A percentile compares a stretch with the other conserved stretches of the same genome.
These are phyloP conservation scores for Cryptocheilus praepositus DNA, from an alignment of 2,888 invertebrate genomes.

Conservation along the genomic window DNA sequence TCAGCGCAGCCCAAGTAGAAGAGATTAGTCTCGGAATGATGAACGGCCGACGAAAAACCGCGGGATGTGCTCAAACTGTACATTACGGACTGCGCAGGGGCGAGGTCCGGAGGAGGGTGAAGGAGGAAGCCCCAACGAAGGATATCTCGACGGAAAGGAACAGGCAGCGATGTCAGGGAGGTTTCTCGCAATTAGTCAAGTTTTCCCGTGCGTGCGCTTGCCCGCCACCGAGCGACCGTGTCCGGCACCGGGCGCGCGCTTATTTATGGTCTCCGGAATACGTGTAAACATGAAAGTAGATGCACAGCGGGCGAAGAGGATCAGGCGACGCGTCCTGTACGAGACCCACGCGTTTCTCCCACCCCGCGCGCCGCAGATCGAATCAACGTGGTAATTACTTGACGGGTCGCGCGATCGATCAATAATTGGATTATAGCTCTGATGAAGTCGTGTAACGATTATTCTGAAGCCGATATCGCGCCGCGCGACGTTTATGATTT, in stretches of 20 bases:
- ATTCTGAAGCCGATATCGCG: no score
- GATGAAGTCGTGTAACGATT: no score
- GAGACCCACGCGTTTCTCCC: no score
- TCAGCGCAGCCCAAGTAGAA: constrained; percentile 57
- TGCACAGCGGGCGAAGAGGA: constrained; percentile 23
- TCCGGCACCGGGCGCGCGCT: constrained; percentile 41
- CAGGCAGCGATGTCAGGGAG: constrained; percentile 49
- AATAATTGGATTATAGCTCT: no score
- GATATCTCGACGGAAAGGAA: constrained; percentile 53
- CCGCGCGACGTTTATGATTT: no score
- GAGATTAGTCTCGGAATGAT: constrained; percentile 62
- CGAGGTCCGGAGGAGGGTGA: constrained; percentile 1
- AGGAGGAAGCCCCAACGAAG: constrained; percentile 30
- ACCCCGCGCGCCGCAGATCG: no score
- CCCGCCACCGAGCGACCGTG: constrained; percentile 22
- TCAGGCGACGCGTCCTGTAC: no score
- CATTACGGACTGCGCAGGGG: constrained; percentile 30
- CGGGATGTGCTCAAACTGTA: constrained; percentile 52
- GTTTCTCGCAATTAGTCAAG: constrained; percentile 59
- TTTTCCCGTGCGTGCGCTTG: constrained; percentile 44
- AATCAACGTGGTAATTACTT: no score
- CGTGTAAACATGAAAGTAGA: constrained; percentile 54
- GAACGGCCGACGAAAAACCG: constrained; percentile 55
- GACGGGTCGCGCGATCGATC: no score
- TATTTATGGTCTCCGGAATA: constrained; percentile 51